phyloP scores from a whole-genome alignment of 2,113 vertebrate species.

The Plectropomus leopardus region DNA sequence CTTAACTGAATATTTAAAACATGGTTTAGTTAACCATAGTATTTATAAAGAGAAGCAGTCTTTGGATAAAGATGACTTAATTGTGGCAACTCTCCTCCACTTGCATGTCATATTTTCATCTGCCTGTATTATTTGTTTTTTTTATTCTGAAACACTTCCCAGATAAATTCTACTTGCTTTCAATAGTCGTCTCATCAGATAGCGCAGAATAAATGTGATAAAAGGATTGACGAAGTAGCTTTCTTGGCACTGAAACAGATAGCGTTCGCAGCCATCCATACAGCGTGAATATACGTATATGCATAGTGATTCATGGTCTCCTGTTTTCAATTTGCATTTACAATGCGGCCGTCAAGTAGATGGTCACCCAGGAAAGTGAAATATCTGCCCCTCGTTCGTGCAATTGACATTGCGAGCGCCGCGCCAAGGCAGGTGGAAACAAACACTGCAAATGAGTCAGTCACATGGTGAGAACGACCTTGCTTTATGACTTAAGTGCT shows the following conservation, averaged over 20 bases:
- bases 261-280: constrained; percentile 18
- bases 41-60: too few relatives aligned
- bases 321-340: constrained; percentile 69
- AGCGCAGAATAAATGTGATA: constrained; percentile 22
- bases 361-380: constrained; percentile 63
- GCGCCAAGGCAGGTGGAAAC: constrained; percentile 69
- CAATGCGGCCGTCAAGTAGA: constrained; percentile 60
- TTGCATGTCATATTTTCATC: constrained; percentile 14
- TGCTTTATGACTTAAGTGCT: constrained; percentile 85
- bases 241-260: constrained; percentile 38
- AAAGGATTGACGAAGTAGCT: constrained; percentile 25
- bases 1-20: too few relatives aligned
- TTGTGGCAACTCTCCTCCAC: background rate
- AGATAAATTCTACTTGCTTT: constrained; percentile 14
- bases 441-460: constrained; percentile 68
- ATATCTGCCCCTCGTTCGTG: constrained; percentile 45
- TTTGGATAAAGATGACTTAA: background rate
- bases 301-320: constrained; percentile 59
- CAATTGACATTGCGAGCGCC: constrained; percentile 57
- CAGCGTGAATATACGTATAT: constrained; percentile 5
- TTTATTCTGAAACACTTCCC: background rate
- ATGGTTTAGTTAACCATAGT: too few relatives aligned
- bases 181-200: constrained; percentile 10
- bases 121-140: constrained; percentile 3
- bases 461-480: constrained; percentile 86